Base-by-base conservation (phyloP, 1,140 invertebrate genomes). In the Brachystomella parvula region DNA sequence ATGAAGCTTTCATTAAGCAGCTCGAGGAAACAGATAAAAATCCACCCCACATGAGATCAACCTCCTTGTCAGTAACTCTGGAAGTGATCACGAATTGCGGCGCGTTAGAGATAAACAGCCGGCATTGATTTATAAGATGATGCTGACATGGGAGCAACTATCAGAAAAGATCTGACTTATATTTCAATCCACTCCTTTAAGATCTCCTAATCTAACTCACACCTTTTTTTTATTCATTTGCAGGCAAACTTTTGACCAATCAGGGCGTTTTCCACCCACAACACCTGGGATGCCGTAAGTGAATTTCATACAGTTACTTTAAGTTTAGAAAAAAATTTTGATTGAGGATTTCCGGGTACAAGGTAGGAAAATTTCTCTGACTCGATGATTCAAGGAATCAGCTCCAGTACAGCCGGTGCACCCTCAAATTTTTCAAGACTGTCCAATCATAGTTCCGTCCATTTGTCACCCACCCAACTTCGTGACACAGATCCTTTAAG, bases 261-360 rank as follows among this genome's bases (percentile, higher is more conserved):
- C 64, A 31, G 67, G 62, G 28, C 58, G 70, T 47, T 71, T 69
- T 65, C 70, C 64, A 64, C 70, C 67, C 28, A 62, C 63, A 47
- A 57, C 61, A 64, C 70, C 64, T 62, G 56, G 64, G 19, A 62
- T 69, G 67, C 70, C 70, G 70, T 71, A 71, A 71, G 70, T 71
- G 30, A 19, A 58, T 28, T 33, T 21, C 39, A 67, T 63, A 39
- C 44, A 49, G 24, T 31, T 62, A 31, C 33, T 63, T 47, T 57
- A 30, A 59, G 64, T 39, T 59, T 61, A n/a, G n/a, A n/a, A n/a
- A n/a, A n/a, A n/a, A n/a, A n/a, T n/a, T n/a, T n/a, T n/a, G n/a
- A n/a, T n/a, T n/a, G n/a, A n/a, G n/a, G n/a, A n/a, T n/a, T n/a
- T n/a, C n/a, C n/a, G n/a, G n/a, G n/a, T n/a, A n/a, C n/a, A n/a